These are phyloP conservation scores for Acronicta leporina DNA, from an alignment of 2,888 invertebrate genomes.

Conservation along the genomic window DNA sequence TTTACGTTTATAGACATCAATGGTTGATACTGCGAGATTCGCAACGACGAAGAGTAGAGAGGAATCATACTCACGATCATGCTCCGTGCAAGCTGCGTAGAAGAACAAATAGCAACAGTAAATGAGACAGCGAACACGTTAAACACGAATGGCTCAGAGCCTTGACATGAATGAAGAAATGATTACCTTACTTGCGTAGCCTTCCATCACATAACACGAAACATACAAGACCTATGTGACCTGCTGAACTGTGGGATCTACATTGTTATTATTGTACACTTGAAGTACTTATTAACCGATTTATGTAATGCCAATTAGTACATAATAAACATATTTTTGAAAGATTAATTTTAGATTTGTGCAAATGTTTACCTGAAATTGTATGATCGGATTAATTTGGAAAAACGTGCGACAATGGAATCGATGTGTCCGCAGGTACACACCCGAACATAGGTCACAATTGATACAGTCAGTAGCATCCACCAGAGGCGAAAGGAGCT, in stretches of 20 bases:
- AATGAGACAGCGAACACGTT: constrained; percentile 86
- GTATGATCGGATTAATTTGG: constrained; percentile 45
- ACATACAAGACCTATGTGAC: constrained; percentile 49
- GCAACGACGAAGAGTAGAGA: constrained; percentile 65
- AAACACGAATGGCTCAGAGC: constrained; percentile 65
- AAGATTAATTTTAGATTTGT: background rate
- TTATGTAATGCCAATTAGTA: constrained; percentile 42
- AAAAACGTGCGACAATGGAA: constrained; percentile 44
- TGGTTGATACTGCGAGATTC: constrained; percentile 53
- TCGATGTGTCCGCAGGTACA: constrained; percentile 57
- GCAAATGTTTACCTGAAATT: constrained; percentile 35
- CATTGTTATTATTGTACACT: constrained; percentile 29
- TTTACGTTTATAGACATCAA: constrained; percentile 51
- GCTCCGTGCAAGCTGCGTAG: constrained; percentile 95
- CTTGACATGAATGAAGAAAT: constrained; percentile 69
- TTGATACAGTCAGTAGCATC: constrained; percentile 46
- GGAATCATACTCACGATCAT: constrained; percentile 94
- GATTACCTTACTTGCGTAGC: constrained; percentile 59
- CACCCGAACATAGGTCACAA: constrained; percentile 45
- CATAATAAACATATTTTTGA: constrained; percentile 4
- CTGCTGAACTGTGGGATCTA: constrained; percentile 48
- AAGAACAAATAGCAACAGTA: constrained; percentile 91
- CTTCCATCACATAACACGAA: constrained; percentile 58
- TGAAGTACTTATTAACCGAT: constrained; percentile 33
- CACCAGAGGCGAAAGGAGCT: constrained; percentile 54